Conservation (phyloP, 1,140 invertebrate genomes). For the Hyles euphorbiae region DNA sequence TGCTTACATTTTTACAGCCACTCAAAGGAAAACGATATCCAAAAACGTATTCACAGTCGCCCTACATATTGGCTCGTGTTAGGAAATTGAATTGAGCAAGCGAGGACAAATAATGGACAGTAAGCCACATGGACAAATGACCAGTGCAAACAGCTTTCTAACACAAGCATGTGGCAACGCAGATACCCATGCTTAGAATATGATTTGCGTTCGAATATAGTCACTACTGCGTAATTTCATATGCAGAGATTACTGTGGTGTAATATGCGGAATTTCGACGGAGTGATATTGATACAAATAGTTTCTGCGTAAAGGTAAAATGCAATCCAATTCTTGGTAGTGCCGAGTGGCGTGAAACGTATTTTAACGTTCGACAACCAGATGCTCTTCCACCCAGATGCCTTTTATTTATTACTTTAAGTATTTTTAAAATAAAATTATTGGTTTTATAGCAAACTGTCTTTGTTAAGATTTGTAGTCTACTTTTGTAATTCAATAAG, state of each 20-base stretch:
- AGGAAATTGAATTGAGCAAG: constrained; percentile 40
- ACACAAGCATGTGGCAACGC: background rate
- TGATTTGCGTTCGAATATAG: too few species aligned
- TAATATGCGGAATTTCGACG: too few species aligned
- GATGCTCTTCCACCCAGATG: too few species aligned
- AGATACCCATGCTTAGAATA: background rate
- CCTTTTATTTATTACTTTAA: too few species aligned
- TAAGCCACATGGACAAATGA: constrained; percentile 34
- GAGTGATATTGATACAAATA: background rate
- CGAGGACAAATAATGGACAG: constrained; percentile 30
- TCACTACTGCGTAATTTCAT: too few species aligned
- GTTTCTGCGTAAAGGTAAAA: background rate
- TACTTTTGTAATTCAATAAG: too few species aligned
- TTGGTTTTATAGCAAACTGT: too few species aligned
- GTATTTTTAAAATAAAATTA: too few species aligned
- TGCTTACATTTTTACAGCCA: constrained; percentile 5
- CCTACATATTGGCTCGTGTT: constrained; percentile 26
- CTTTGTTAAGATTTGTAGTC: too few species aligned
- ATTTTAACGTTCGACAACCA: too few species aligned
- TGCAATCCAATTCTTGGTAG: background rate
- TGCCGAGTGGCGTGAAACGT: too few species aligned
- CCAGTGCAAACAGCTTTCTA: constrained; percentile 28
- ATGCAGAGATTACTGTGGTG: too few species aligned
- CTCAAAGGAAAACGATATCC: constrained; percentile 1
- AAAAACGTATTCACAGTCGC: background rate